Evolutionary conservation across 2,888 invertebrate genomes (phyloP), one percentile per base, ranked within the genome.

Genomic region (Abscondita cerata): DNA sequence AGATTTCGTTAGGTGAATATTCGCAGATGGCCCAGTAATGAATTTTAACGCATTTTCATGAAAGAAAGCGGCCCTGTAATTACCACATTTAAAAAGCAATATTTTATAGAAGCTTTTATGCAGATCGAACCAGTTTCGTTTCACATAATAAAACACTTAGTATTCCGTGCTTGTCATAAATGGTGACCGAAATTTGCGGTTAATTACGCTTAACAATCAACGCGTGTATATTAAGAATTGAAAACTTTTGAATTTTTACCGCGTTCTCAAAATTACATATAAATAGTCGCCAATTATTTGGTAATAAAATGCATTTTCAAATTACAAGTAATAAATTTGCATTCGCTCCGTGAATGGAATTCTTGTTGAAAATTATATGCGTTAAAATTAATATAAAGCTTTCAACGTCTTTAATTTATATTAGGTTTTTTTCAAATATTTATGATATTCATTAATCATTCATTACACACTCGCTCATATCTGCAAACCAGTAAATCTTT

Each of bases 401-500:
- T 52, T 60, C 55, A 55, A n/a, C 44, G 48, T 46, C 20, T 55
- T 44, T 40, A 33, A 13, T 19, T 47, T 54, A 62, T 53, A 46
- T 62, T 59, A 52, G n/a, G n/a, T n/a, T n/a, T n/a, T 25, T 25
- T 6, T 75, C 75, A 73, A 76, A 76, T 75, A 76, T 75, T 76
- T 75, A 75, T 75, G 70, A 68, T 59, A 70, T 50, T 58, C 56
- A 60, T 65, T 62, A 65, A 64, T 64, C 6, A 60, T 70, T 72
- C 68, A 59, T 64, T 68, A 64, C 70, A 65, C 72, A 73, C 72
- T 64, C 69, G 71, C 69, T 69, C 69, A 70, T 71, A 68, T 69
- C 68, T 67, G 65, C 57, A 56, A 73, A 75, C 75, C 75, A 74
- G 76, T 77, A 76, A 75, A 75, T 78, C 78, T 74, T 73, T 75